These are phyloP conservation scores for Panzeria rudis DNA, from an alignment of 2,888 invertebrate genomes.

Conservation along the genomic window DNA sequence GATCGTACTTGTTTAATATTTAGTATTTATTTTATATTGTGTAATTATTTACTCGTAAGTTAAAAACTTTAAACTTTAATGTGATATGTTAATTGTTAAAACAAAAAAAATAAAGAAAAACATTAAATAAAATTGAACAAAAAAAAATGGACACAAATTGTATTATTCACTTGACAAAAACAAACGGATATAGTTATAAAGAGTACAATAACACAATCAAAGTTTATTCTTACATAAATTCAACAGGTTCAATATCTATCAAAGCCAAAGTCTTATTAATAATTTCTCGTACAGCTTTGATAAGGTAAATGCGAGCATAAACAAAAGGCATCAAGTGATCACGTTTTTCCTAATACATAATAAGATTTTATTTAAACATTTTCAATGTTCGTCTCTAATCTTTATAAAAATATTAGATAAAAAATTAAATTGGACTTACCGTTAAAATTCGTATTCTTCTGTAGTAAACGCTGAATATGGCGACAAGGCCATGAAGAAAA, in stretches of 20 bases:
- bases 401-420: not conserved
- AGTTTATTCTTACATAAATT: conserved; percentile 86
- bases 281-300: conserved; percentile 87
- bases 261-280: conserved; percentile 87
- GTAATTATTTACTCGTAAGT: conserved; percentile 23
- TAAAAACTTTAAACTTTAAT: conserved; percentile 55
- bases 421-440: conserved; percentile 84
- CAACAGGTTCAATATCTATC: conserved; percentile 88
- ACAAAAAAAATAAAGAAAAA: not conserved
- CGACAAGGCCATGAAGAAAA: conserved; percentile 87
- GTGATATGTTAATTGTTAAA: conserved; percentile 69
- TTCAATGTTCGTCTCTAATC: not conserved
- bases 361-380: conserved; percentile 12
- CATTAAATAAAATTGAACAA: conserved; percentile 21
- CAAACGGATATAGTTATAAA: not conserved
- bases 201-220: not conserved
- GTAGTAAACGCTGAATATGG: conserved; percentile 90
- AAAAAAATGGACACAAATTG: conserved; percentile 20
- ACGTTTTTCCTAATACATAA: conserved; percentile 86
- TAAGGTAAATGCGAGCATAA: conserved; percentile 88
- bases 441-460: conserved; percentile 88
- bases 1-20: conserved; percentile 38
- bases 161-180: conserved; percentile 16
- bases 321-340: conserved; percentile 88
- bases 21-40: conserved; percentile 36